A percentile compares a stretch with the other conserved stretches of the same genome.
Conservation (phyloP, 2,888 invertebrate species). For the Ormyrus pomaceus region DNA sequence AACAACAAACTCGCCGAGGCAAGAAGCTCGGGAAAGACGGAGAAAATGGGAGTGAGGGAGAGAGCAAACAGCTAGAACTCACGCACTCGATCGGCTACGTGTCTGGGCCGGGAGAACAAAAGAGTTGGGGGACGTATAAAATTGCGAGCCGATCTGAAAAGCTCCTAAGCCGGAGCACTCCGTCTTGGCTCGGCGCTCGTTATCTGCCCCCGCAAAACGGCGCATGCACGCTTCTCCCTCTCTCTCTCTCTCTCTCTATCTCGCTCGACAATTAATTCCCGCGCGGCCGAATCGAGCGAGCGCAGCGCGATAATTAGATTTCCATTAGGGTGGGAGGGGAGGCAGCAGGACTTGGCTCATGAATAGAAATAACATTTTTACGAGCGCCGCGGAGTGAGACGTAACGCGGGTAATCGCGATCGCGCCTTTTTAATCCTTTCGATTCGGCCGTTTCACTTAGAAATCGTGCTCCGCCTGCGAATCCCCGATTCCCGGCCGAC, state of each 20-base stretch:
- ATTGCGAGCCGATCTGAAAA: neutral
- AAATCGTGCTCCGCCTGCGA: slow-evolving; percentile 27
- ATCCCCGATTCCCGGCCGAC: slow-evolving; percentile 40
- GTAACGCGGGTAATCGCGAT: slow-evolving; percentile 1
- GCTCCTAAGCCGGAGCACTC: neutral
- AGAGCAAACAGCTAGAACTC: neutral
- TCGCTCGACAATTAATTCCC: slow-evolving; percentile 48
- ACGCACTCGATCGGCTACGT: too few relatives aligned
- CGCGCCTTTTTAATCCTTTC: slow-evolving; percentile 42
- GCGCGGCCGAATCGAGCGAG: neutral
- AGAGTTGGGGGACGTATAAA: slow-evolving; percentile 11
- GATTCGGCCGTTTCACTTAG: slow-evolving; percentile 29
- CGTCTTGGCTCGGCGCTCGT: neutral
- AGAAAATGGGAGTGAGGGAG: neutral
- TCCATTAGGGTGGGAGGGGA: slow-evolving; percentile 25
- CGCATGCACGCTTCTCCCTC: slow-evolving; percentile 1
- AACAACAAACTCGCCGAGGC: slow-evolving; percentile 26
- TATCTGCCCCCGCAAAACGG: too few relatives aligned
- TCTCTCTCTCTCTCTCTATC: slow-evolving; percentile 11
- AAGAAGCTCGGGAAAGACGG: neutral
- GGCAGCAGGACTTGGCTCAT: slow-evolving; percentile 18
- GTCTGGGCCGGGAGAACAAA: neutral
- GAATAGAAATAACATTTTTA: slow-evolving; percentile 52
- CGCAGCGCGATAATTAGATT: slow-evolving; percentile 47
- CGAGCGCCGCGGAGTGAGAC: slow-evolving; percentile 9